Conservation (phyloP, 2,888 invertebrate genomes). For the Sarcophaga carnaria region DNA sequence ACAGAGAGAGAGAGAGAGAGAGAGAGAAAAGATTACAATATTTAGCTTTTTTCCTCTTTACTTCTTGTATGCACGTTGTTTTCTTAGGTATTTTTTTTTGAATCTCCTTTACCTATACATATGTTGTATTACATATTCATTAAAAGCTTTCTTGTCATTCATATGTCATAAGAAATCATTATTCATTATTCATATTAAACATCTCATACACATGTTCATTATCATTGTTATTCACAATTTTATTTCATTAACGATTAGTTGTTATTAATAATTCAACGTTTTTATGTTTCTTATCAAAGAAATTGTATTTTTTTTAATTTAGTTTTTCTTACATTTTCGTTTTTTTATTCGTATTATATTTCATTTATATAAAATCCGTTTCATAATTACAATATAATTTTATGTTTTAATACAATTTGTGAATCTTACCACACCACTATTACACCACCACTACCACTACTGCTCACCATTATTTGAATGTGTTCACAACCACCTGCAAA, state of each 20-base stretch:
- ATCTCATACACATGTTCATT: slow-evolving; percentile 4
- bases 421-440: slow-evolving; percentile 32
- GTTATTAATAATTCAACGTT: slow-evolving; percentile 43
- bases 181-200: slow-evolving; percentile 16
- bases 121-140: neutral
- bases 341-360: neutral
- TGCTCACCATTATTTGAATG: slow-evolving; percentile 61
- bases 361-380: neutral
- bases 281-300: slow-evolving; percentile 3
- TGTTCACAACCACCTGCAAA: slow-evolving; percentile 22
- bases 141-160: neutral
- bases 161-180: neutral
- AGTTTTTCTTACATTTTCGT: neutral
- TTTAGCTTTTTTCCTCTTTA: neutral
- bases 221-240: neutral
- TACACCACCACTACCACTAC: slow-evolving; percentile 28
- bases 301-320: neutral
- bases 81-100: slow-evolving; percentile 21
- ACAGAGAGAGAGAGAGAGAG: neutral
- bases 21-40: neutral
- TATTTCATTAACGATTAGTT: neutral
- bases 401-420: slow-evolving; percentile 40
- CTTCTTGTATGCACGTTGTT: slow-evolving; percentile 59
- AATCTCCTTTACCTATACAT: neutral
- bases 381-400: neutral